These are phyloP conservation scores for Erythrolamprus reginae DNA, from an alignment of 2,113 vertebrate genomes.

Conservation along the genomic window DNA sequence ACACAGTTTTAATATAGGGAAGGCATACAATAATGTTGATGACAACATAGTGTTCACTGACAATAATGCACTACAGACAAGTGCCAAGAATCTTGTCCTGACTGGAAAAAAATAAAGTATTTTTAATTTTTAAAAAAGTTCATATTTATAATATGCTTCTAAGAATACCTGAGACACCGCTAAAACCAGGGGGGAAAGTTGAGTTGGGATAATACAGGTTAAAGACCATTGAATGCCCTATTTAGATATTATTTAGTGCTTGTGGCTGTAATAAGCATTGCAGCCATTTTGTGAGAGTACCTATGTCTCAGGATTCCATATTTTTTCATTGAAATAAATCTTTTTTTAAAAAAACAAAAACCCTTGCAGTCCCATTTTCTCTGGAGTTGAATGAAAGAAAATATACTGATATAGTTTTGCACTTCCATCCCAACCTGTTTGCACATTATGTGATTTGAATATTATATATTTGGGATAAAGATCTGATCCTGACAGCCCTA, in stretches of 20 bases:
- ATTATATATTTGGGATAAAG: neutral
- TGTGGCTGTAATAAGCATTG: neutral
- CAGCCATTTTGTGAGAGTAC: neutral
- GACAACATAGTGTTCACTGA: neutral
- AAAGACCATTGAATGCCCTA: neutral
- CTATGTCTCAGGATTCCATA: neutral
- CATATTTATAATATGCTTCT: neutral
- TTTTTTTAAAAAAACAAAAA: neutral
- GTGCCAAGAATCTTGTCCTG: neutral
- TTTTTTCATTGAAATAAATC: neutral
- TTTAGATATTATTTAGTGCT: neutral
- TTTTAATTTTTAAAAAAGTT: neutral
- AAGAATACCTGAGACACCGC: neutral
- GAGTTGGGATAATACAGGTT: neutral
- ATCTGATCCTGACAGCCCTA: neutral
- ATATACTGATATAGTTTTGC: neutral
- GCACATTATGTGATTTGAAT: neutral
- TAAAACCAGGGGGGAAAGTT: neutral
- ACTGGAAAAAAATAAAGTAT: neutral
- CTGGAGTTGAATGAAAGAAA: neutral
- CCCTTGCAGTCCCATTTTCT: neutral
- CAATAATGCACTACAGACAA: neutral
- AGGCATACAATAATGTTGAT: neutral
- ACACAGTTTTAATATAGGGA: neutral
- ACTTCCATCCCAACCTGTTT: neutral